Percentiles rank a stretch among this genome's conserved stretches.
Conservation (phyloP, 2,888 invertebrate species). For the Thecophora atra region DNA sequence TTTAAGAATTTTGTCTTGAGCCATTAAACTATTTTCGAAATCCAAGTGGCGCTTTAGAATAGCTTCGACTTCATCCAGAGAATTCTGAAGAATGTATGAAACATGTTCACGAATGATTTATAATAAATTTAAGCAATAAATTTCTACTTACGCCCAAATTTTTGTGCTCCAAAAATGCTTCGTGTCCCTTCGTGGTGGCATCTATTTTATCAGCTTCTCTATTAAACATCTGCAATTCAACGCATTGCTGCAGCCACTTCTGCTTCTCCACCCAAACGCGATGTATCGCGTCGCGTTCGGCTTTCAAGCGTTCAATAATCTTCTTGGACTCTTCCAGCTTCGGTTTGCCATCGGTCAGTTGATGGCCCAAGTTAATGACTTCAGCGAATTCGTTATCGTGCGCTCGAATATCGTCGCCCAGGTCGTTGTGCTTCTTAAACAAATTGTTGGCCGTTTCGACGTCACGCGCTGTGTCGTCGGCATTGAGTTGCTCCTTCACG, state of each 20-base stretch:
- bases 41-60: constrained; percentile 92
- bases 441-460: constrained; percentile 92
- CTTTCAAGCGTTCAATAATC: constrained; percentile 76
- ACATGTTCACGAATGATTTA: not conserved
- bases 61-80: constrained; percentile 91
- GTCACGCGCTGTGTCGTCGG: constrained; percentile 83
- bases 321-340: constrained; percentile 79
- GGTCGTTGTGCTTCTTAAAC: constrained; percentile 88
- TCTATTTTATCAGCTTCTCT: constrained; percentile 97
- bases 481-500: constrained; percentile 80
- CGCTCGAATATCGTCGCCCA: constrained; percentile 88
- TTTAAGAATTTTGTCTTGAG: constrained; percentile 91
- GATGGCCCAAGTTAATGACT: constrained; percentile 80
- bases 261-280: constrained; percentile 88
- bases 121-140: not conserved
- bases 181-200: constrained; percentile 92
- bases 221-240: constrained; percentile 91
- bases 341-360: constrained; percentile 79
- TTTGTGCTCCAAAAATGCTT: constrained; percentile 89
- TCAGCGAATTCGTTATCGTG: constrained; percentile 90
- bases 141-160: constrained; percentile 79
- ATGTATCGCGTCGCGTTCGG: constrained; percentile 79
- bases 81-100: constrained; percentile 69
- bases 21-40: constrained; percentile 88
- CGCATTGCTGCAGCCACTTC: constrained; percentile 84